Evolutionary conservation across 2,113 vertebrate species (phyloP).

Genomic region (Myiozetetes cayanensis): DNA sequence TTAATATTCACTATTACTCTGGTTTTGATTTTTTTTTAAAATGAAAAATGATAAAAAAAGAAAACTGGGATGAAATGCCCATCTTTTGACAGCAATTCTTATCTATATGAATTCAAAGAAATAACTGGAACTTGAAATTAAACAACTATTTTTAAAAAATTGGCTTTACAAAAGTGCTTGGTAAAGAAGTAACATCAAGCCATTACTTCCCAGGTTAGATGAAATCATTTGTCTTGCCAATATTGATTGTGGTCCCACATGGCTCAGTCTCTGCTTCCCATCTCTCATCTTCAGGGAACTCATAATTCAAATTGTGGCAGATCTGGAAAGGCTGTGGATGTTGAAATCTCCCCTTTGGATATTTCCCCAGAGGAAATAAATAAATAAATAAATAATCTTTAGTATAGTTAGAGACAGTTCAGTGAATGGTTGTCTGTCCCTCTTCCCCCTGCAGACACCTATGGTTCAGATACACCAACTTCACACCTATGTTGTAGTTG

Average conservation of each 20-base stretch:
- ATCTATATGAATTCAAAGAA: neutral
- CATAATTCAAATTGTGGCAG: neutral
- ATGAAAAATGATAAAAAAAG: neutral
- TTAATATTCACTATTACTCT: neutral
- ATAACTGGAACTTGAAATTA: neutral
- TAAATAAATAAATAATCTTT: neutral
- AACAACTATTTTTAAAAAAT: neutral
- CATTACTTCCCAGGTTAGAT: neutral
- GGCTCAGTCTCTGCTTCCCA: neutral
- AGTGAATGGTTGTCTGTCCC: neutral
- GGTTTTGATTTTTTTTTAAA: fast-evolving
- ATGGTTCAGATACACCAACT: neutral
- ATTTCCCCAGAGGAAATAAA: neutral
- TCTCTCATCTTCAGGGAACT: neutral
- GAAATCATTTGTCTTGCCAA: neutral
- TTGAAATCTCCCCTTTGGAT: neutral
- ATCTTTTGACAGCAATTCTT: neutral
- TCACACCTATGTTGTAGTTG: neutral
- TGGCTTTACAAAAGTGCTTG: neutral
- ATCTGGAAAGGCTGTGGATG: neutral
- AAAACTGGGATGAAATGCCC: neutral
- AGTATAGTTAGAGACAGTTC: neutral
- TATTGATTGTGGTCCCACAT: neutral
- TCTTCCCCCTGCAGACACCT: neutral
- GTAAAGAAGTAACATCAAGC: neutral